Conservation (phyloP, 2,113 vertebrate species). For the Scatophagus argus region DNA sequence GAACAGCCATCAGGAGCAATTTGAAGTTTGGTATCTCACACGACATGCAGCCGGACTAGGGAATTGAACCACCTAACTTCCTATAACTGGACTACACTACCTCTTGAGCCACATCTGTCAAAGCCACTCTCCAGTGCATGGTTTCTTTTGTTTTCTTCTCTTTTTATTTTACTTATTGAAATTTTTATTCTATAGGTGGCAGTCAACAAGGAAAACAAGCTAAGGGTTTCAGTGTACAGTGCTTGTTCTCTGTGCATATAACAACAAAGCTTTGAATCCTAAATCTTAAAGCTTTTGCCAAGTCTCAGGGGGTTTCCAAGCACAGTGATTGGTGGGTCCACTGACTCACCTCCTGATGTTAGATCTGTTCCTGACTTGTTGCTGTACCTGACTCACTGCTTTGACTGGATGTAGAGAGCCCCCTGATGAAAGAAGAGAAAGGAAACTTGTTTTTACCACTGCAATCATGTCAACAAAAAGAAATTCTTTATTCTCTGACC, state of each 20-base stretch:
- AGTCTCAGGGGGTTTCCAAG: conserved; percentile 12
- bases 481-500: background rate
- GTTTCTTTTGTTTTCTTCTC: too few species aligned
- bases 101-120: too few species aligned
- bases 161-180: too few species aligned
- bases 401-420: conserved; percentile 15
- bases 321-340: background rate
- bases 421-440: conserved; percentile 29
- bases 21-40: too few species aligned
- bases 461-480: background rate
- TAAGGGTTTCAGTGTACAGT: background rate
- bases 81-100: too few species aligned
- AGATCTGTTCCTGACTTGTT: conserved; percentile 16
- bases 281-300: conserved; percentile 26
- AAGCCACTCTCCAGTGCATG: too few species aligned
- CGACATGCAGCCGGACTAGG: too few species aligned
- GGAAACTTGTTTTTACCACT: background rate
- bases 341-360: conserved; percentile 7
- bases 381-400: background rate
- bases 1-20: too few species aligned
- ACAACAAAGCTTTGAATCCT: background rate
- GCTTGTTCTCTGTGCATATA: background rate
- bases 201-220: too few species aligned
- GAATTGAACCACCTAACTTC: too few species aligned
- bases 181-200: too few species aligned